phyloP scores from a whole-genome alignment of 1,140 invertebrate species.

The Ceratina calcarata region DNA sequence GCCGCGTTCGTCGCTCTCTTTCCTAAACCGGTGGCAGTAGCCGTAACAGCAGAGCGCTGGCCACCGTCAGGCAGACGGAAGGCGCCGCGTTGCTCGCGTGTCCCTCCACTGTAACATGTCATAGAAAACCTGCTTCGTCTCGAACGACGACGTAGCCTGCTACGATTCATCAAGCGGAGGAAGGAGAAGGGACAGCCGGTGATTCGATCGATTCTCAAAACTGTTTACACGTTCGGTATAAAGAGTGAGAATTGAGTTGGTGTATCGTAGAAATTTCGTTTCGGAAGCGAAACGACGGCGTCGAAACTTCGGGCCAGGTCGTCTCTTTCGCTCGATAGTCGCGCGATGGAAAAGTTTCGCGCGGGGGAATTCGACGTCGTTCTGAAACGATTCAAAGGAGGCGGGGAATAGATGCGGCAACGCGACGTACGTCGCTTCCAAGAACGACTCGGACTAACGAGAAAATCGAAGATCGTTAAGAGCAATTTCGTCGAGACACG shows the following conservation, averaged over 20 bases:
- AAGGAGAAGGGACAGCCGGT: background rate
- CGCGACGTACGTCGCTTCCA: slow-evolving; percentile 58
- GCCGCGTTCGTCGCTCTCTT: background rate
- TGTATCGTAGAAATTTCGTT: background rate
- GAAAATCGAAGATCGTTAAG: slow-evolving; percentile 76
- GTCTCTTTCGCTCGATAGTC: background rate
- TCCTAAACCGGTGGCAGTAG: slow-evolving; percentile 61
- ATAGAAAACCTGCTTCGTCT: background rate
- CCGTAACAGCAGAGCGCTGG: slow-evolving; percentile 58
- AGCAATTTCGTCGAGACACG: slow-evolving; percentile 71
- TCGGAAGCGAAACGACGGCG: slow-evolving; percentile 5
- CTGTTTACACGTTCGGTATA: background rate
- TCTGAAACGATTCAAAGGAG: background rate
- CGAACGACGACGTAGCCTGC: no score
- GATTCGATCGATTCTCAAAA: background rate
- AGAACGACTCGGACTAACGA: slow-evolving; percentile 72
- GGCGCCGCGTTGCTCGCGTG: slow-evolving; percentile 65
- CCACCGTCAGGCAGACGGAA: slow-evolving; percentile 63
- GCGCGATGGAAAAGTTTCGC: slow-evolving; percentile 21
- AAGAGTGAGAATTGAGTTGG: no score
- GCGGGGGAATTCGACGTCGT: background rate
- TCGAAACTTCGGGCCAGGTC: slow-evolving; percentile 18
- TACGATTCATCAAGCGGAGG: background rate
- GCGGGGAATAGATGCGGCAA: slow-evolving; percentile 57
- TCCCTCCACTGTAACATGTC: slow-evolving; percentile 76